Evolutionary conservation across 2,888 invertebrate genomes (phyloP), one percentile per base, ranked within the genome.

Genomic region (Yponomeuta malinellus): DNA sequence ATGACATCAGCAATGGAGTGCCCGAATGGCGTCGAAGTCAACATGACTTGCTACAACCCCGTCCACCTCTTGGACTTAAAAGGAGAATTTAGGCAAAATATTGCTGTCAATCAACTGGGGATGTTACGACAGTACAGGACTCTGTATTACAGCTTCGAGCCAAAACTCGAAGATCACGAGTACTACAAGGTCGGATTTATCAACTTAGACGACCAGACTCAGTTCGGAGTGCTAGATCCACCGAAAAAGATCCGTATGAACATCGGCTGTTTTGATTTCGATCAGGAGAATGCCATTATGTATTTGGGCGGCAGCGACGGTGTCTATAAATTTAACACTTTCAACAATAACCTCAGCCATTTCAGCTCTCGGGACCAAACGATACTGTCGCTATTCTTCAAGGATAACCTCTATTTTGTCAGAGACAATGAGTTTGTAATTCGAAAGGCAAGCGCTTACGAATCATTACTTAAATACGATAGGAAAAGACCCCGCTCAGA

Each of bases 221-320:
- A 23, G 23, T 23, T 23, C 23, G 23, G 23, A 23, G 23, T 23
- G 23, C 23, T 23, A 23, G 23, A 23, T 23, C 23, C 23, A 23
- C 23, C 23, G 23, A 23, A 23, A 23, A 23, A 23, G 23, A 81
- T 89, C 33, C 33, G 0, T 80, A 80, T 85, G 68, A 90, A 92
- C 73, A 88, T 92, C 33, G 86, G 85, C 0, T 83, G 86, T 2
- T 90, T 92, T 63, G 89, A 86, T 73, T 81, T 91, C 1, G 89
- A 90, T 72, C 90, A 90, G 74, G 80, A 80, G 0, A 88, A 85
- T 37, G 78, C 77, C 0, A 71, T 82, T 1, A 77, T 90, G 23
- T 92, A 90, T 68, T 76, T 90, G 23, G 91, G 90, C 1, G 90
- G 91, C 0, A 82, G 82, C 63, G 83, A 89, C 71, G 91, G 90